Conservation (phyloP, 2,888 invertebrate species). For the Suillia variegata region DNA sequence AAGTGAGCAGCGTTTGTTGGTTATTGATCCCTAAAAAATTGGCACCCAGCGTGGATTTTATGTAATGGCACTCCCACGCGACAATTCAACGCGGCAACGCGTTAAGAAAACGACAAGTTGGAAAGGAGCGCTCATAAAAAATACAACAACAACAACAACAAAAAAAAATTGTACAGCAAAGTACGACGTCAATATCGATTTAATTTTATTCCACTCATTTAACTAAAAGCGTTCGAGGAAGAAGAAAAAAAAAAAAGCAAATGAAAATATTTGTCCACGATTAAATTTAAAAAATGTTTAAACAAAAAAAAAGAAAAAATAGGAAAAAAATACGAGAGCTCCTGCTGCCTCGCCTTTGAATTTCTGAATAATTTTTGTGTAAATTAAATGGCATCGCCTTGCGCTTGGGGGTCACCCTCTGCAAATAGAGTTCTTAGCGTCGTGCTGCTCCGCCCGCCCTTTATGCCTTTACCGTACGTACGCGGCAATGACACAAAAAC, state of each 20-base stretch:
- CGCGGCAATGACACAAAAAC: constrained; percentile 54
- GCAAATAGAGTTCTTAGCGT: constrained; percentile 23
- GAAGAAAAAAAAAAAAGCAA: constrained; percentile 30
- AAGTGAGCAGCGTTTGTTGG: background rate
- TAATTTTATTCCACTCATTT: constrained; percentile 57
- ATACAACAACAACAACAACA: no score
- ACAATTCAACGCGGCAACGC: background rate
- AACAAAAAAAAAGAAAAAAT: no score
- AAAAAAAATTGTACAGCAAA: no score
- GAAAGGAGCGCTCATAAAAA: background rate
- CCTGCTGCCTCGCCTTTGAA: constrained; percentile 49
- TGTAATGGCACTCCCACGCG: background rate
- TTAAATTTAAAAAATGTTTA: constrained; percentile 51
- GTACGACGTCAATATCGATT: constrained; percentile 50
- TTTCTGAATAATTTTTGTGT: constrained; percentile 48
- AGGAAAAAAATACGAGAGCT: constrained; percentile 44
- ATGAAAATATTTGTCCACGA: constrained; percentile 56
- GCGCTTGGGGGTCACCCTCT: constrained; percentile 27
- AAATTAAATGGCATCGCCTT: constrained; percentile 5
- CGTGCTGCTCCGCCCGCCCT: constrained; percentile 10
- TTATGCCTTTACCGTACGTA: no score
- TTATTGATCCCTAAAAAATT: constrained; percentile 9
- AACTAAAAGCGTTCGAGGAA: constrained; percentile 52
- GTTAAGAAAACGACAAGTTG: background rate
- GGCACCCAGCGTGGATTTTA: constrained; percentile 4